Evolutionary conservation across 2,113 vertebrate species (phyloP), one percentile per base, ranked within the genome.

Genomic region (Megaptera novaeangliae): DNA sequence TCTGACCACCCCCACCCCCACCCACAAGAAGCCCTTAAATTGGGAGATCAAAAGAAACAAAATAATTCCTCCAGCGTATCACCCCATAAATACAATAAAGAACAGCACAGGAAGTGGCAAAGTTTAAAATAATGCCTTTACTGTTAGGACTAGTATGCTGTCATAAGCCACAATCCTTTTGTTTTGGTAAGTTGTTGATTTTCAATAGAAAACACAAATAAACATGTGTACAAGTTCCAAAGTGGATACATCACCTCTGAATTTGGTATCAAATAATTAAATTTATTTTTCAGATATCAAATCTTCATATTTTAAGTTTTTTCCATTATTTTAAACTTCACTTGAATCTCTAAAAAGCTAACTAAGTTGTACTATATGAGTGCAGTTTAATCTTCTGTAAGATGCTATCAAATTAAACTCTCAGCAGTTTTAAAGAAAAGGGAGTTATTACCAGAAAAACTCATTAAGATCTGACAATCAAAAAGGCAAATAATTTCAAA

Each of bases 291-390:
- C 87, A 94, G 49, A 57, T 85, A 69, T 96, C 85, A 98, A 96
- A 96, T 96, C 74, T 97, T 85, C 18, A 29, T 52, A 78, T 84
- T 74, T 82, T 78, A 75, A 90, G 78, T 91, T 88, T 91, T 96
- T 97, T 97, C 52, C 98, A 98, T 98, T 98, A 98, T 98, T 98
- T 98, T 98, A 98, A 98, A 98, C 98, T 98, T 98, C 96, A 98
- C 98, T 95, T 95, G 29, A 95, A 55, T 85, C 84, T 98, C 95
- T 87, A 93, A 96, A 96, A 95, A 95, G 25, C 92, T 96, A 18
- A 96, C 96, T 97, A 95, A 91, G 82, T 96, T 96, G 61, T 92
- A 97, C 74, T 95, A 84, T 13, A 49, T 92, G 78, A 97, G 77
- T 96, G 82, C 77, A 94, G 39, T 94, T 97, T 97, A 93, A 87